Percentiles rank a stretch among this genome's conserved stretches.
Conservation (phyloP, 2,888 invertebrate genomes). For the Idaea dimidiata region DNA sequence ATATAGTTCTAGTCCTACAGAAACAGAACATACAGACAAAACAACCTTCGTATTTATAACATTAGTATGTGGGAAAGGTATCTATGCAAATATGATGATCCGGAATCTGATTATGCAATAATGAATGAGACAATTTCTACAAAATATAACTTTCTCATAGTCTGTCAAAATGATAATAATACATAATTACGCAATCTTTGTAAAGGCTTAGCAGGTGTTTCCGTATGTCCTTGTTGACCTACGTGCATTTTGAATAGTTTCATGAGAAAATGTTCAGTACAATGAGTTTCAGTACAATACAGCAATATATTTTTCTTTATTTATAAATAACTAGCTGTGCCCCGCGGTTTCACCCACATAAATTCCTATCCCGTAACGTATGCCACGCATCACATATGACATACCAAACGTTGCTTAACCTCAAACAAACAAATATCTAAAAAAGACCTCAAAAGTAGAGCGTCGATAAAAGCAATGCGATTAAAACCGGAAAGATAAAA, state of each 20-base stretch:
- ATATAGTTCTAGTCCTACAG: not conserved
- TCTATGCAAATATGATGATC: not conserved
- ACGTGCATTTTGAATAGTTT: not conserved
- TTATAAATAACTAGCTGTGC: too few species aligned
- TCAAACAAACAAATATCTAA: too few species aligned
- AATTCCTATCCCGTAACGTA: too few species aligned
- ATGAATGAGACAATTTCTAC: constrained; percentile 17
- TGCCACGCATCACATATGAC: too few species aligned
- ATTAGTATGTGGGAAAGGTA: not conserved
- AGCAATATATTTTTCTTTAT: too few species aligned
- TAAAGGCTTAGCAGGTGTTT: not conserved
- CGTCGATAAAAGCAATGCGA: too few species aligned
- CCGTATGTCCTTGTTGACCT: not conserved
- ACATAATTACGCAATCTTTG: constrained; percentile 14
- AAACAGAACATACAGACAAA: not conserved
- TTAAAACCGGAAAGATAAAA: too few species aligned
- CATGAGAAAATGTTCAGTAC: not conserved
- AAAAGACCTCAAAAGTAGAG: too few species aligned
- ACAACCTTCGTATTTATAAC: not conserved
- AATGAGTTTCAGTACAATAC: too few species aligned
- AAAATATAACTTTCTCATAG: constrained; percentile 17
- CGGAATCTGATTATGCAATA: constrained; percentile 15
- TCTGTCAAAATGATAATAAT: constrained; percentile 9
- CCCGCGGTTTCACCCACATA: too few species aligned
- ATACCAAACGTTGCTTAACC: too few species aligned